phyloP scores from a whole-genome alignment of 2,113 vertebrate species.

The Ptilorrhoa leucosticta region DNA sequence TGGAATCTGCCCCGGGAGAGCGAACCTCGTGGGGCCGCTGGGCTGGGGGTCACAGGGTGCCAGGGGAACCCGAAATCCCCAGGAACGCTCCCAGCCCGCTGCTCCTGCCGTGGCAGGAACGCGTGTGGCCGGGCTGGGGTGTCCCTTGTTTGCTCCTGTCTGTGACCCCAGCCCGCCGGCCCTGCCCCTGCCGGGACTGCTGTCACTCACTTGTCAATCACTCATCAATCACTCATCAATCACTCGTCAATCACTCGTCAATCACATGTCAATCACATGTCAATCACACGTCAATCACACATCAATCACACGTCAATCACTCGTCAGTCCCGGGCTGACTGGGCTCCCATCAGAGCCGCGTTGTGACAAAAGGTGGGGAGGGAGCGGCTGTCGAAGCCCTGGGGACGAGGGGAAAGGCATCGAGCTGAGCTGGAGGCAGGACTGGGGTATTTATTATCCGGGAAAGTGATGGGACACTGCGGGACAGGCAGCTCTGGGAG shows the following conservation, averaged over 20 bases:
- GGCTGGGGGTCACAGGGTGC: background rate
- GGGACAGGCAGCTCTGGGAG: background rate
- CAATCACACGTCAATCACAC: background rate
- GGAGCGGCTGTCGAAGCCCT: background rate
- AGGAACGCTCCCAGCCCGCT: background rate
- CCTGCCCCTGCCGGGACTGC: background rate
- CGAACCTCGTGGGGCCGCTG: background rate
- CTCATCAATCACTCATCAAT: background rate
- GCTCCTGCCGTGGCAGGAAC: accelerated
- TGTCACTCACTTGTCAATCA: background rate
- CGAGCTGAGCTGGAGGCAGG: background rate
- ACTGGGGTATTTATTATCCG: background rate
- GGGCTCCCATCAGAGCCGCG: background rate
- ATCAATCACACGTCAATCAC: background rate
- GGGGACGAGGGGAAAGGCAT: background rate
- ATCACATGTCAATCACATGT: background rate
- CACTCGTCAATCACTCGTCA: background rate
- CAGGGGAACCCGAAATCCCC: background rate
- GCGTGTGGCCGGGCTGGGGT: background rate
- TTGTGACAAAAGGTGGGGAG: background rate
- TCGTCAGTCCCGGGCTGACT: background rate
- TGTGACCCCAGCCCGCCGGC: background rate
- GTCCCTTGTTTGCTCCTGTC: background rate
- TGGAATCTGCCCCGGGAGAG: background rate
- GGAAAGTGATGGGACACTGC: background rate